Base-by-base conservation (phyloP, 2,888 invertebrate genomes). In the Dryobotodes eremita region DNA sequence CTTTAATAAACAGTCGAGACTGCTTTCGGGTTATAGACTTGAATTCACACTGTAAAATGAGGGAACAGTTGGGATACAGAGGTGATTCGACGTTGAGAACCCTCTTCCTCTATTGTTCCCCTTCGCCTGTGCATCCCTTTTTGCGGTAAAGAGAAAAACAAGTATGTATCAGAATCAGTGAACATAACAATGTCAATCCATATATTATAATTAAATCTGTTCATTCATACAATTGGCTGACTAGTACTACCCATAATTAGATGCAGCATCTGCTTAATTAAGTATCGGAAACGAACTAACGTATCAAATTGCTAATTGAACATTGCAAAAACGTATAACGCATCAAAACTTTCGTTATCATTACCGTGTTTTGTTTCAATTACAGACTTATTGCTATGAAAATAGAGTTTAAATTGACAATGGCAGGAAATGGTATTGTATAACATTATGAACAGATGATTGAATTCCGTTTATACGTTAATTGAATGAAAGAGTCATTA, bases 291-390 rank as follows among this genome's bases (percentile, higher is more conserved):
- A 83, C 85, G 79, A 87, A 86, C 84, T 5, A 82, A 85, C 83
- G 83, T 88, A 89, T 93, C 89, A 90, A 93, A 92, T 93, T 93
- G 92, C 92, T 91, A 93, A 94, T 93, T 90, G 86, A 89, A 89
- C 88, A 86, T 88, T 89, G 83, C 82, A 85, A 91, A 92, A 92
- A 74, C 92, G 86, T 91, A 93, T 90, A 92, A 90, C 90, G 90
- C 91, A 87, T 92, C 90, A 91, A 91, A 90, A 94, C 94, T 95
- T 95, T 95, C 94, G 89, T 93, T 94, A 91, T 94, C 92, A 90
- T 91, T 89, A 89, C 75, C 75, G 77, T 65, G 62, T 62, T 68
- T 71, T 71, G 64, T 66, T 80, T 68, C 17, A 80, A 74, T 68
- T 53, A 48, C 53, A 69, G 31, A 70, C 70, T 57, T 86, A 75